These are phyloP conservation scores for Sphaeridia pumilis DNA, from an alignment of 2,888 invertebrate genomes.

Conservation along the genomic window DNA sequence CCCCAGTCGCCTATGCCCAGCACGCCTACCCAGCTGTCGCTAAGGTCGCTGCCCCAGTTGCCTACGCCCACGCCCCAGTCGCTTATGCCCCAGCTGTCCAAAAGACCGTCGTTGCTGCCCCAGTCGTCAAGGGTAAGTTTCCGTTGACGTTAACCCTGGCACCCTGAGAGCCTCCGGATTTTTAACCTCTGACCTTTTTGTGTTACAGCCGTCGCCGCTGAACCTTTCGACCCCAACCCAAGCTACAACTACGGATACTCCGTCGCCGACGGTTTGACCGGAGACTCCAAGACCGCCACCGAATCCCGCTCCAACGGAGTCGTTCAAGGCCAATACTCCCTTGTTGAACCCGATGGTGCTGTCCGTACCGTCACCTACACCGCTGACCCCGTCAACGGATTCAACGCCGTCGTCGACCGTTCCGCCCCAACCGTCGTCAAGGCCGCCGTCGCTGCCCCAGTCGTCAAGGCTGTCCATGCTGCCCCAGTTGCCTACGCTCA, in stretches of 20 bases:
- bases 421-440: background rate
- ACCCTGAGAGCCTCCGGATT: background rate
- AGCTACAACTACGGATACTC: slow-evolving; percentile 21
- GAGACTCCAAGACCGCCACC: slow-evolving; percentile 15
- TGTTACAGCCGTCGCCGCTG: slow-evolving; percentile 6
- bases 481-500: slow-evolving; percentile 12
- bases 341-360: slow-evolving; percentile 26
- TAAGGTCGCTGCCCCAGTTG: background rate
- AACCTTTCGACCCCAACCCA: slow-evolving; percentile 17
- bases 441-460: slow-evolving; percentile 19
- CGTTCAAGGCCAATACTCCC: slow-evolving; percentile 27
- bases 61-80: background rate
- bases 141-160: background rate
- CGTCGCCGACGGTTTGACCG: slow-evolving; percentile 16
- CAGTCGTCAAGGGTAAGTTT: background rate
- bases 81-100: background rate
- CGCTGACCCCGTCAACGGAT: slow-evolving; percentile 13
- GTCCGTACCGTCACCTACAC: slow-evolving; percentile 21
- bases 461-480: slow-evolving; percentile 31
- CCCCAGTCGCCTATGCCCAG: background rate
- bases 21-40: background rate
- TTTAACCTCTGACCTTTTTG: background rate
- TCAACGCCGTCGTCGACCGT: slow-evolving; percentile 14
- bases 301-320: slow-evolving; percentile 21
- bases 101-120: background rate